Percentiles rank a stretch among this genome's conserved stretches.
phyloP scores from a whole-genome alignment of 2,888 invertebrate genomes.

The Synanthedon formicaeformis region DNA sequence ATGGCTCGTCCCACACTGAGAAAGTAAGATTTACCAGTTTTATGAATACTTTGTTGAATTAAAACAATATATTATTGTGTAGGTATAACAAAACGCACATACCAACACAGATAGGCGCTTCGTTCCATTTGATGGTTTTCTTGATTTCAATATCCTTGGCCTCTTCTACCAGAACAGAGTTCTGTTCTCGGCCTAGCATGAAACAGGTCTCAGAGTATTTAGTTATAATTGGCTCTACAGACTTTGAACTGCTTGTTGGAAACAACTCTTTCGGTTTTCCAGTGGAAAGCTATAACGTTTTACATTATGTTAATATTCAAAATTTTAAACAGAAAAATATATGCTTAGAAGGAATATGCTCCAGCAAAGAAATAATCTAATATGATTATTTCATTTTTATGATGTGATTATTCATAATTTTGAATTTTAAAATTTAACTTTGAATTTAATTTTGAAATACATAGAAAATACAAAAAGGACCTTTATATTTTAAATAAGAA shows the following conservation, averaged over 20 bases:
- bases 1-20: slow-evolving; percentile 93
- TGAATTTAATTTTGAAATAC: too few relatives aligned
- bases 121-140: slow-evolving; percentile 83
- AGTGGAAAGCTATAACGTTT: slow-evolving; percentile 41
- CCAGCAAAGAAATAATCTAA: too few relatives aligned
- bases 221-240: slow-evolving; percentile 86
- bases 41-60: neutral
- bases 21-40: slow-evolving; percentile 9
- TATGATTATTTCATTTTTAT: too few relatives aligned
- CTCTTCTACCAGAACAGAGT: slow-evolving; percentile 87
- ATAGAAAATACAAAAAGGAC: too few relatives aligned
- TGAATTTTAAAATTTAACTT: too few relatives aligned
- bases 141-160: slow-evolving; percentile 72
- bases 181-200: slow-evolving; percentile 88
- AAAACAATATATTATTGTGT: neutral
- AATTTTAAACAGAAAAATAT: too few relatives aligned
- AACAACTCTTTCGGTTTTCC: slow-evolving; percentile 85
- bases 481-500: too few relatives aligned
- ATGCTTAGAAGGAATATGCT: too few relatives aligned
- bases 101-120: slow-evolving; percentile 79
- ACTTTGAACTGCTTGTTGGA: slow-evolving; percentile 82
- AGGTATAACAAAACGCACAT: slow-evolving; percentile 14
- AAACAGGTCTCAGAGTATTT: slow-evolving; percentile 80
- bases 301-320: too few relatives aligned
- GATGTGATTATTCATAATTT: too few relatives aligned